Base-by-base conservation (phyloP, 2,888 invertebrate species). In the Ctena decussata region DNA sequence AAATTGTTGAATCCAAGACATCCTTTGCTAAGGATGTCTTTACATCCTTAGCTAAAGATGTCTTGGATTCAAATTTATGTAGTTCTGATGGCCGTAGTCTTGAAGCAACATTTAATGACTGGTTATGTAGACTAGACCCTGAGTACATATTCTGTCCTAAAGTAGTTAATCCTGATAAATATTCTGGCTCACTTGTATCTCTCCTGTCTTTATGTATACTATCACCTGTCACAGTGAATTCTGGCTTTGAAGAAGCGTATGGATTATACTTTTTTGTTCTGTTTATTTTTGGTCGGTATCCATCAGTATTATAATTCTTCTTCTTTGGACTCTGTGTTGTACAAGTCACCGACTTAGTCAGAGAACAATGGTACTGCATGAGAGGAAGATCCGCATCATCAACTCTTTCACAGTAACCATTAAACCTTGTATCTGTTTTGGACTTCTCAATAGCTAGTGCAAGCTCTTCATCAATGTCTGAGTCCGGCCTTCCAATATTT, bases 301-400 rank as follows among this genome's bases (percentile, higher is more conserved):
- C 70, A 70, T 69, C 53, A n/a, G 44, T 18, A 44, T 57, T 39
- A n/a, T 69, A 15, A 11, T 41, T 24, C 5, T 75, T 46, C 3
- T 24, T n/a, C 53, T 41, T 49, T 18, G 46, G 37, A 39, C 37
- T 44, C 27, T 46, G 70, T n/a, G 30, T 24, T 44, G 80, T 77
- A 70, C 76, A 82, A 37, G 65, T 75, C 1, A 82, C 49, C 24
- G 85, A 85, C 6, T 77, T 77, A 32, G 80, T 65, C n/a, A 71
- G 37, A 21, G 70, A 72, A 57, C 79, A 85, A 49, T 85, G 82
- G 57, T 85, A 77, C 74, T 85, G 85, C 82, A 85, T 80, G 11
- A 85, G 27, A 15, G 85, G 82, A 2, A 39, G 53, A 24, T 39
- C 27, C 2, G 69, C 21, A 27, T 35, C 71, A 18, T 41, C 35